These are phyloP conservation scores for Riptortus pedestris DNA, from an alignment of 1,140 invertebrate species.

Conservation along the genomic window DNA sequence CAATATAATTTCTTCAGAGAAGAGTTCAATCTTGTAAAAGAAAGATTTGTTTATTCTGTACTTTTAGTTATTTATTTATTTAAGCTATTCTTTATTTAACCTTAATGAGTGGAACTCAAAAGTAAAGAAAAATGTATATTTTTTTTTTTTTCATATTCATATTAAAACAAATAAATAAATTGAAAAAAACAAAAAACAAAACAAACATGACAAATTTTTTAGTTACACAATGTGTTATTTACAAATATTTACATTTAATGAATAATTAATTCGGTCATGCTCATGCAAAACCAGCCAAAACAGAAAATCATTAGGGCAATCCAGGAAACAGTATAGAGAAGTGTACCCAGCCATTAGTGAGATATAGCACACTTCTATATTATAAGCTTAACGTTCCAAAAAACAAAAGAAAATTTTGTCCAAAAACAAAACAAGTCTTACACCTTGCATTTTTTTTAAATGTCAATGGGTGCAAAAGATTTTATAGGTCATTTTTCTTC, in stretches of 20 bases:
- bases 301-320: constrained; percentile 16
- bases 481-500: no score
- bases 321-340: background rate
- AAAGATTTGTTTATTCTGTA: no score
- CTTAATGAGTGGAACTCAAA: no score
- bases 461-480: no score
- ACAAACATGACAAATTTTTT: background rate
- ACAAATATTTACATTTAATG: constrained; percentile 2
- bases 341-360: constrained; percentile 1
- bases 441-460: background rate
- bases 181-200: background rate
- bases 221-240: background rate
- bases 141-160: no score
- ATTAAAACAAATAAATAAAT: background rate
- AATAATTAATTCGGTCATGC: background rate
- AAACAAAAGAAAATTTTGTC: background rate
- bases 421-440: constrained; percentile 2
- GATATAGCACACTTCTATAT: constrained; percentile 9
- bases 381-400: constrained; percentile 6
- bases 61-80: no score
- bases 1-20: no score
- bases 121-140: no score
- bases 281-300: constrained; percentile 19
- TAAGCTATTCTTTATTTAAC: no score
- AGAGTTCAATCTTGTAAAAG: no score